Base-by-base conservation (phyloP, 2,113 vertebrate species). In the Setophaga kirtlandii region DNA sequence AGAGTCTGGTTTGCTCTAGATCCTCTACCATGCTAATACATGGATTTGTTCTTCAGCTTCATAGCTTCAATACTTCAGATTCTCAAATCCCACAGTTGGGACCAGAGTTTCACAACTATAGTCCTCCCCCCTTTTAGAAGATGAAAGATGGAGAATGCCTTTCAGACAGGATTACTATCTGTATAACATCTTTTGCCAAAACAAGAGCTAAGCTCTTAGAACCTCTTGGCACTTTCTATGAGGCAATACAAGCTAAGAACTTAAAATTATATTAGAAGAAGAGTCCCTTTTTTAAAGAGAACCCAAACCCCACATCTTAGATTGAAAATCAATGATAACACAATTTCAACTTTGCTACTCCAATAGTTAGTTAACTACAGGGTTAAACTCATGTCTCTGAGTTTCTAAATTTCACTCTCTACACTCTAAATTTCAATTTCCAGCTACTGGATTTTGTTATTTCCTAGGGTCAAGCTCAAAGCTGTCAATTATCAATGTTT, bases 401-500 rank as follows among this genome's bases (percentile, higher is more conserved):
- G 47, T 78, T 69, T 39, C 47, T 78, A n/a, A 87, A 53, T 62
- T 78, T 62, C 39, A 39, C 63, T 69, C 67, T 85, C 28, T 46
- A 83, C 71, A 73, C 67, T 91, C 23, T 42, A 92, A 58, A 90
- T 90, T 95, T 90, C 53, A 87, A 58, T 90, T 86, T 95, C 46
- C 63, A 88, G 0, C 50, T 64, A 83, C 67, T 77, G 35, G 59
- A 86, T 94, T 96, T 92, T 92, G 62, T 93, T 90, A 73, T 88
- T 96, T 97, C 85, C 71, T 69, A 65, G 33, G 94, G 94, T 94
- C 94, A 97, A 92, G 85, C 85, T 88, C 53, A 91, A 94, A 86
- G 52, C 75, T 95, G 92, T 92, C 92, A 92, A 90, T 96, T 94
- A 90, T 80, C 90, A 85, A 60, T 80, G 88, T n/a, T 94, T 95